Percentiles rank a stretch among this genome's conserved stretches.
Conservation (phyloP, 1,140 invertebrate species). For the Ylistrum balloti region DNA sequence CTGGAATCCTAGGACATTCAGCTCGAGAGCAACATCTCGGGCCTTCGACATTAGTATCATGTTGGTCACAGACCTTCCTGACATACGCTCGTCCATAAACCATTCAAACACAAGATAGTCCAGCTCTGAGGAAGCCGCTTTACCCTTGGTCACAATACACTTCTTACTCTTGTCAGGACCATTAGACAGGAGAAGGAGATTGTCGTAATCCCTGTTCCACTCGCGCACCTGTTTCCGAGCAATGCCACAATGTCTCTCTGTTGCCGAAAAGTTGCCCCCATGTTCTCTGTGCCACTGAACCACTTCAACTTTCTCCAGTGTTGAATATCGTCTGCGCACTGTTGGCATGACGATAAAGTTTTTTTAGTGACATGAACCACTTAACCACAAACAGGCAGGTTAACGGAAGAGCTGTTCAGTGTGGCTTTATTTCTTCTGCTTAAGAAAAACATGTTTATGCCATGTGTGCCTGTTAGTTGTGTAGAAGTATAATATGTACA, state of each 20-base stretch:
- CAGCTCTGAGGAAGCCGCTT: neutral
- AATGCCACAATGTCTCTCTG: neutral
- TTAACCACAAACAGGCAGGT: too few relatives aligned
- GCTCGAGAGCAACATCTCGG: neutral
- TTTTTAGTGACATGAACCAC: neutral
- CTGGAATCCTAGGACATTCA: neutral
- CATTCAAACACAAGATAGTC: neutral
- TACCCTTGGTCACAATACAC: neutral
- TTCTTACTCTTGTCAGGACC: neutral
- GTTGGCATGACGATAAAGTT: constrained; percentile 32
- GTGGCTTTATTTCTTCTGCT: too few relatives aligned
- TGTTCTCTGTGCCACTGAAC: neutral
- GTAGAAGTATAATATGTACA: too few relatives aligned
- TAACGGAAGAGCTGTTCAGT: too few relatives aligned
- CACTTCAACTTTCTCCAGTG: neutral
- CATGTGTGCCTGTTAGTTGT: too few relatives aligned
- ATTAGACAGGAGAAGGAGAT: neutral
- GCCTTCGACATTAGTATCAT: neutral
- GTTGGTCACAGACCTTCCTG: neutral
- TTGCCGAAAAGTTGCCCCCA: neutral
- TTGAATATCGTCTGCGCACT: constrained; percentile 32
- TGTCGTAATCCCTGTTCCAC: neutral
- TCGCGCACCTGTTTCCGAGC: neutral
- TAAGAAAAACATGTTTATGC: too few relatives aligned
- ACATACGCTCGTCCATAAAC: neutral